Conservation (phyloP, 2,888 invertebrate species). For the Netelia fuscicornis region DNA sequence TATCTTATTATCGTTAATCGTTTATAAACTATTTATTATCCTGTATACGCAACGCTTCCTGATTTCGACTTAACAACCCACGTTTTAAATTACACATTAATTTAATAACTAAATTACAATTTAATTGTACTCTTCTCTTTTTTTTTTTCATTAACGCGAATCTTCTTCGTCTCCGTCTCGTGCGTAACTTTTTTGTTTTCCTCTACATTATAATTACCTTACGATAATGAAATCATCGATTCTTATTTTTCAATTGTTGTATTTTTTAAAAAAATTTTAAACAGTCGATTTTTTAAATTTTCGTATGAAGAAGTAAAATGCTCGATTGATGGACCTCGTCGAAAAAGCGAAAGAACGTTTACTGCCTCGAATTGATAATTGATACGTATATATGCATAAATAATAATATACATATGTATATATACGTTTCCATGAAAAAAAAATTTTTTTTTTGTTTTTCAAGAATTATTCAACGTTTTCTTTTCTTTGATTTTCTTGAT, state of each 20-base stretch:
- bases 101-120: conserved; percentile 59
- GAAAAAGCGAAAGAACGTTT: conserved; percentile 38
- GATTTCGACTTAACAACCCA: conserved; percentile 65
- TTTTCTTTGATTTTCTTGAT: conserved; percentile 37
- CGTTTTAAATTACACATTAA: conserved; percentile 39
- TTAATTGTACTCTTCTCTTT: conserved; percentile 62
- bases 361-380: conserved; percentile 52
- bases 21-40: conserved; percentile 34
- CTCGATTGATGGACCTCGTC: conserved; percentile 66
- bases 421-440: neutral
- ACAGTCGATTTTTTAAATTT: no score
- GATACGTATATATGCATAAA: conserved; percentile 59
- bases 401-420: conserved; percentile 72
- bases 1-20: conserved; percentile 44
- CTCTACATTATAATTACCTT: neutral
- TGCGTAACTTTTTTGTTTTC: neutral
- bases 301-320: conserved; percentile 60
- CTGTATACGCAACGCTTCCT: conserved; percentile 55
- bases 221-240: conserved; percentile 26
- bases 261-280: neutral
- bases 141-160: neutral
- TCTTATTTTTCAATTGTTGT: neutral
- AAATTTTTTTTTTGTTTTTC: no score
- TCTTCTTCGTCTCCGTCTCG: conserved; percentile 4
- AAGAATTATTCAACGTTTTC: conserved; percentile 2